Conservation (phyloP, 2,113 vertebrate species). For the Sapayoa aenigma region DNA sequence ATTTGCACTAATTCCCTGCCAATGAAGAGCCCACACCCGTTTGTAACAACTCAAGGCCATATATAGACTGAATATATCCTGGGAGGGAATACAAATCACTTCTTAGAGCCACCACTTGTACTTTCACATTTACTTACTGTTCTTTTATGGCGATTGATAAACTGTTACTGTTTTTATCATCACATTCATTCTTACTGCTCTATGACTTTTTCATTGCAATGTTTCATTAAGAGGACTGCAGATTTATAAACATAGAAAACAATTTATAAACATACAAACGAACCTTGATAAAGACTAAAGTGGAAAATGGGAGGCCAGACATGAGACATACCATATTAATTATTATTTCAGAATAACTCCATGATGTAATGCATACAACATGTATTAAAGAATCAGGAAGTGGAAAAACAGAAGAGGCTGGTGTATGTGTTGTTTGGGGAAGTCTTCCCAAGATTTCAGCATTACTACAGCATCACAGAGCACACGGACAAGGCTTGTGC, state of each 20-base stretch:
- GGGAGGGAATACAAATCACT: neutral
- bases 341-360: constrained; percentile 12
- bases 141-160: neutral
- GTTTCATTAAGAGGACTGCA: constrained; percentile 20
- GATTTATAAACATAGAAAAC: neutral
- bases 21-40: neutral
- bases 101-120: neutral
- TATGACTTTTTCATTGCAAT: constrained; percentile 34
- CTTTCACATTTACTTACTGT: neutral
- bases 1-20: neutral
- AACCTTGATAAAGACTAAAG: neutral
- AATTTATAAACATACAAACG: constrained; percentile 48
- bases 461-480: neutral
- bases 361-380: constrained; percentile 9
- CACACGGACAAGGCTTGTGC: neutral
- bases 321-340: neutral
- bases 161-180: neutral
- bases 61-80: neutral
- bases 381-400: neutral
- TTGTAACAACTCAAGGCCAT: neutral
- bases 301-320: neutral
- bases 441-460: neutral
- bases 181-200: constrained; percentile 38
- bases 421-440: neutral
- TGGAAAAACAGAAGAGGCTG: neutral